phyloP scores from a whole-genome alignment of 2,797 vertebrate genomes.

The Artibeus lituratus region DNA sequence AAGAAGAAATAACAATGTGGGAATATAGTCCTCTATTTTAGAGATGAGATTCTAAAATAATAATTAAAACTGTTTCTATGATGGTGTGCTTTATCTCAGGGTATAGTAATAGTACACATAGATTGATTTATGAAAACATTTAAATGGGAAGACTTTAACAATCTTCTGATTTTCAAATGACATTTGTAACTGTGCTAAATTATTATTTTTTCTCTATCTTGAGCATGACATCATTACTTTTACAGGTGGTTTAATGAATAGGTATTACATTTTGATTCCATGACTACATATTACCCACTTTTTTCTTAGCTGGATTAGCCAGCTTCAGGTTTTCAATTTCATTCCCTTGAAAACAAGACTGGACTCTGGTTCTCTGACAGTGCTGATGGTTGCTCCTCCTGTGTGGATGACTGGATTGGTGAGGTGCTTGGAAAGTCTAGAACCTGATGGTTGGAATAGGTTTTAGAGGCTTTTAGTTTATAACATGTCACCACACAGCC shows the following conservation, averaged over 20 bases:
- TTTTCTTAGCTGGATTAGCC: neutral
- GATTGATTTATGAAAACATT: neutral
- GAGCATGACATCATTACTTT: neutral
- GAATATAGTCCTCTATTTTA: neutral
- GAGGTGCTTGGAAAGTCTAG: neutral
- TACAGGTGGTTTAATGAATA: neutral
- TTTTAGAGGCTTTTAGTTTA: neutral
- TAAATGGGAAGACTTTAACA: neutral
- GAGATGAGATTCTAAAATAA: constrained; percentile 32
- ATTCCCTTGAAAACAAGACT: neutral
- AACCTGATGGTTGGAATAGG: neutral
- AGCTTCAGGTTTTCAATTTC: neutral
- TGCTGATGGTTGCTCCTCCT: neutral
- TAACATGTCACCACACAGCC: rapidly evolving
- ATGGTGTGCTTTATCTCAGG: neutral
- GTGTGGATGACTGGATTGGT: neutral
- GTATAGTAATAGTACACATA: neutral
- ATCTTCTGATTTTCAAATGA: neutral
- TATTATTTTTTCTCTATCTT: neutral
- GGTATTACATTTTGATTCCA: neutral
- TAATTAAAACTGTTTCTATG: neutral
- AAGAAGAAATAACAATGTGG: neutral
- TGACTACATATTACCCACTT: neutral
- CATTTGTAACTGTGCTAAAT: neutral
- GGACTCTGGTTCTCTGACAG: neutral